These are phyloP conservation scores for Semibalanus balanoides DNA, from an alignment of 1,140 invertebrate species.

Conservation along the genomic window DNA sequence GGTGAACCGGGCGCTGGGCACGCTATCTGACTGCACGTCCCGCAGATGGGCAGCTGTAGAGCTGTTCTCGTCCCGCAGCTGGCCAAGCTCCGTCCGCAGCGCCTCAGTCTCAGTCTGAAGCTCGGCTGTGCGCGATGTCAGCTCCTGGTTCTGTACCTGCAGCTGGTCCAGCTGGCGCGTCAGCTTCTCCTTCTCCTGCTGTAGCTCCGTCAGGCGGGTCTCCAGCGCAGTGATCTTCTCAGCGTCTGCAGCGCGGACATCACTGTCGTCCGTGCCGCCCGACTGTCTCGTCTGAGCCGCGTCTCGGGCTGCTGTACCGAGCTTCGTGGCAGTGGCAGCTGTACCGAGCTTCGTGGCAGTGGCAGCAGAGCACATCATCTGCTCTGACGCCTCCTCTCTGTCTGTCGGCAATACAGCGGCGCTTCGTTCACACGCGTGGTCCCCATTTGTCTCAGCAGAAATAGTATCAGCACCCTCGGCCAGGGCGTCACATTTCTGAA, in stretches of 20 bases:
- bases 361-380: too few relatives aligned
- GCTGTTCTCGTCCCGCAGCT: background rate
- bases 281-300: too few relatives aligned
- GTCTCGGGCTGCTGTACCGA: too few relatives aligned
- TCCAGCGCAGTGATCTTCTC: constrained; percentile 11
- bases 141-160: constrained; percentile 8
- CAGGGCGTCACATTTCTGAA: too few relatives aligned
- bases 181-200: constrained; percentile 10
- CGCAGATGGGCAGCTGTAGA: background rate
- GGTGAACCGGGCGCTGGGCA: background rate
- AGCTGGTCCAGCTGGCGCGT: constrained; percentile 22
- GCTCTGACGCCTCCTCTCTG: too few relatives aligned
- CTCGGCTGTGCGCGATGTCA: constrained; percentile 18
- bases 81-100: constrained; percentile 22
- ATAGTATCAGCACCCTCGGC: too few relatives aligned
- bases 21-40: background rate
- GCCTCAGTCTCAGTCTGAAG: constrained; percentile 16
- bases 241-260: background rate
- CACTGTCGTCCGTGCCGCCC: too few relatives aligned
- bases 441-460: too few relatives aligned
- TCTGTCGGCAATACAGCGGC: too few relatives aligned
- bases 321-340: too few relatives aligned
- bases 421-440: too few relatives aligned
- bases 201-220: constrained; percentile 19
- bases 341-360: too few relatives aligned